These are phyloP conservation scores for Cavia aperea DNA, from an alignment of 2,113 vertebrate species.

Conservation along the genomic window DNA sequence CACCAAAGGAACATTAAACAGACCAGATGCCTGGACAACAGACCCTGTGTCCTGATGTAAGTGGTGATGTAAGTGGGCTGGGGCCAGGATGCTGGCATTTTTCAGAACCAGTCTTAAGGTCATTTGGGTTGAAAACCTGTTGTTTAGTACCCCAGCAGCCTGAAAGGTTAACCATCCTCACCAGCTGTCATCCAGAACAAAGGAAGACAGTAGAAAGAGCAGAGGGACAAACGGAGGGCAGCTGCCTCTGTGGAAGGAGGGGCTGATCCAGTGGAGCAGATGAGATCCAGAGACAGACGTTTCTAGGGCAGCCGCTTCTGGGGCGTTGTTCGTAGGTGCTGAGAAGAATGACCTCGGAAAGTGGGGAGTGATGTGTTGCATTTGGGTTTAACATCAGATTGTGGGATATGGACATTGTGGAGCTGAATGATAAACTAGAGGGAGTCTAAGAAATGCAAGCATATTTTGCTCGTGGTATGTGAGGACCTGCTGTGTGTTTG, in stretches of 20 bases:
- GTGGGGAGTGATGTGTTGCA: neutral
- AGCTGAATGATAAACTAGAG: too few species aligned
- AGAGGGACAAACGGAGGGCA: neutral
- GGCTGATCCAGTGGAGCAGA: neutral
- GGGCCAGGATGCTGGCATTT: neutral
- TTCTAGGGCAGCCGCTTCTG: neutral
- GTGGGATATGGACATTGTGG: neutral
- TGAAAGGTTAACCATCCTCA: neutral
- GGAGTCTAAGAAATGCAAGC: neutral
- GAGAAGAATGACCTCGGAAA: neutral
- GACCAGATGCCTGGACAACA: neutral
- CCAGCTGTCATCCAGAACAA: neutral
- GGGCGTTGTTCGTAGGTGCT: neutral
- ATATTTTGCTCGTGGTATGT: neutral
- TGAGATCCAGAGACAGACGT: neutral
- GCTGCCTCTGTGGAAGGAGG: neutral
- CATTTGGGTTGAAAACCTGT: neutral
- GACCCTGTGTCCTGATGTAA: neutral
- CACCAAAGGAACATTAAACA: neutral
- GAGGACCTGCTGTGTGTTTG: neutral
- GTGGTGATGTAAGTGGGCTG: neutral
- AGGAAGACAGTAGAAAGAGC: neutral
- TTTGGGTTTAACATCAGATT: neutral
- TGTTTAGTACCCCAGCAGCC: neutral
- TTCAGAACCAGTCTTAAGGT: neutral